phyloP scores from a whole-genome alignment of 2,888 invertebrate species.

The Exephanes ischioxanthus region DNA sequence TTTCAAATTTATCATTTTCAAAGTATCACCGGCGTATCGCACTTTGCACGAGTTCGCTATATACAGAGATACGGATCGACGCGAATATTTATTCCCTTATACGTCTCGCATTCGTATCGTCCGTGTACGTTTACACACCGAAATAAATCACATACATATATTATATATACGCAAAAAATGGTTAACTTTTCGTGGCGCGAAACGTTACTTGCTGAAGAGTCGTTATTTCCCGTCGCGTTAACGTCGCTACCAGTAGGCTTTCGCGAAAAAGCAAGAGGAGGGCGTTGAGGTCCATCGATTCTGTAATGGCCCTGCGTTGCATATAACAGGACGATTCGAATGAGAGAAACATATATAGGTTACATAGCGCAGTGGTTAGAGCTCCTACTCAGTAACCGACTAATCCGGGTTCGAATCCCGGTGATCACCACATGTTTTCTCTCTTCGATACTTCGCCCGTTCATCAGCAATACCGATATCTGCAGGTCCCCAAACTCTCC shows the following conservation, averaged over 20 bases:
- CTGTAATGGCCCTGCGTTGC: no score
- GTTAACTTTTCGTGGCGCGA: constrained; percentile 7
- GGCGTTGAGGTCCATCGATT: no score
- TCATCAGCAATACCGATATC: no score
- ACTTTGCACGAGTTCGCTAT: not conserved
- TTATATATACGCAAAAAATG: constrained; percentile 1
- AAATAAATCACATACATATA: not conserved
- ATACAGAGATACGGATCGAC: not conserved
- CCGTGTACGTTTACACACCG: no score
- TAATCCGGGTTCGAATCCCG: no score
- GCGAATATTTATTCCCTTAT: not conserved
- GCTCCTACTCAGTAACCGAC: no score
- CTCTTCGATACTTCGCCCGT: no score
- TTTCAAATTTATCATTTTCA: not conserved
- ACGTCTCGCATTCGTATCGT: not conserved
- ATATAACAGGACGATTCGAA: no score
- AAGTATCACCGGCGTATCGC: not conserved
- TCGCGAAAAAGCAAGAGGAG: not conserved
- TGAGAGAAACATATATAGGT: no score
- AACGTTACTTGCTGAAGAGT: constrained; percentile 10
- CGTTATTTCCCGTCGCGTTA: constrained; percentile 19
- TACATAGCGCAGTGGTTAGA: no score
- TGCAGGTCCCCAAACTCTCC: no score
- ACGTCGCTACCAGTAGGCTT: not conserved
- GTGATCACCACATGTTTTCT: no score